Conservation (phyloP, 2,797 vertebrate genomes). For the Mormyrops attenuatus region DNA sequence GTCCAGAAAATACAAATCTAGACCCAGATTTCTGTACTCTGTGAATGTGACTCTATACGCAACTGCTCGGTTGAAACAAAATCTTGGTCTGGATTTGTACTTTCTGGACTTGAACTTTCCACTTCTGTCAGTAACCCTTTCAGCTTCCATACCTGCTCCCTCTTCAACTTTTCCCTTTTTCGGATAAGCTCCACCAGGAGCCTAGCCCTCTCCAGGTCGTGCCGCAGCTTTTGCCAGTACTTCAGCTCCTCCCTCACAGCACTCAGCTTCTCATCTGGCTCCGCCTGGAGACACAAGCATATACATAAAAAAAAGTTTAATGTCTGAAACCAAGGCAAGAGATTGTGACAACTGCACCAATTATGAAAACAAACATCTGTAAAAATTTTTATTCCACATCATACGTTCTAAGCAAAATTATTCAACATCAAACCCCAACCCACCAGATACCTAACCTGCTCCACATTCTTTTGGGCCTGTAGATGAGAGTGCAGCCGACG, state of each 20-base stretch:
- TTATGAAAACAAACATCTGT: not conserved
- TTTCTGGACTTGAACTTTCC: not conserved
- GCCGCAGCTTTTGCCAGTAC: slow-evolving; percentile 94
- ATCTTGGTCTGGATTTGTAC: not conserved
- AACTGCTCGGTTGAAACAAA: not conserved
- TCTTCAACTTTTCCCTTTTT: slow-evolving; percentile 79
- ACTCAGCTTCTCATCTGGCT: slow-evolving; percentile 83
- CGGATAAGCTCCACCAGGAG: slow-evolving; percentile 92
- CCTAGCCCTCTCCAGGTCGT: slow-evolving; percentile 89
- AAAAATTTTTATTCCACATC: not conserved
- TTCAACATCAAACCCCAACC: not conserved
- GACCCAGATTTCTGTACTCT: not conserved
- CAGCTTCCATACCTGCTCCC: slow-evolving; percentile 72
- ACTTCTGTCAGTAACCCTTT: not conserved
- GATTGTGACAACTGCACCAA: not conserved
- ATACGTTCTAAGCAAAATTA: not conserved
- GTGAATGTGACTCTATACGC: not conserved
- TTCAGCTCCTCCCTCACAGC: slow-evolving; percentile 90
- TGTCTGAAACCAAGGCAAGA: not conserved
- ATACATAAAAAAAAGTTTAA: not conserved
- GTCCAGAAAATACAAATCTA: not conserved
- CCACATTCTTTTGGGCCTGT: slow-evolving; percentile 78
- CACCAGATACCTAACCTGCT: slow-evolving; percentile 70
- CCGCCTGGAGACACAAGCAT: slow-evolving; percentile 63
- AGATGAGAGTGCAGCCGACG: slow-evolving; percentile 87